Percentiles rank a stretch among this genome's conserved stretches.
Conservation (phyloP, 1,140 invertebrate genomes). For the Trichonephila clavipes region DNA sequence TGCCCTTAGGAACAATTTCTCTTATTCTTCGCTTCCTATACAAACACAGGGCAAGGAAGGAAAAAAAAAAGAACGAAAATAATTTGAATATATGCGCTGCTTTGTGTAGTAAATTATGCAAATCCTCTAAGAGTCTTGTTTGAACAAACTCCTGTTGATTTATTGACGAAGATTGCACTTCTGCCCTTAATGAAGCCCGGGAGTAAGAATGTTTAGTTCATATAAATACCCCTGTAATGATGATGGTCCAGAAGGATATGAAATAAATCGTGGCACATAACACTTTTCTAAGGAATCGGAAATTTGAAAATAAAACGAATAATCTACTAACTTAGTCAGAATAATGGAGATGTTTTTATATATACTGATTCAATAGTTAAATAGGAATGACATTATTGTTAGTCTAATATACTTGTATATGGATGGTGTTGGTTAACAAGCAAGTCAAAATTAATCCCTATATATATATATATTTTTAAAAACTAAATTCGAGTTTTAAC, state of each 20-base stretch:
- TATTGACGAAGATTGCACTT: constrained; percentile 30
- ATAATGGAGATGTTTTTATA: not conserved
- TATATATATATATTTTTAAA: no score
- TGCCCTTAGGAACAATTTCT: not conserved
- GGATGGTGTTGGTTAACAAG: no score
- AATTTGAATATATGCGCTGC: constrained; percentile 36
- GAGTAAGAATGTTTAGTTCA: constrained; percentile 28
- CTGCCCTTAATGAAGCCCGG: constrained; percentile 24
- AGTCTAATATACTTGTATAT: no score
- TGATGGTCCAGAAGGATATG: not conserved
- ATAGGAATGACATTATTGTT: no score
- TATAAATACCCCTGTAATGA: constrained; percentile 54
- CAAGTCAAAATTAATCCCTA: no score
- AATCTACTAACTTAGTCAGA: not conserved
- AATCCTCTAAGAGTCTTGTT: constrained; percentile 39
- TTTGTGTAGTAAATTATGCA: constrained; percentile 54
- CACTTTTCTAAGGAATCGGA: not conserved
- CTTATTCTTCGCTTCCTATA: not conserved
- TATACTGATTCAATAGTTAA: no score
- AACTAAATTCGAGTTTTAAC: no score
- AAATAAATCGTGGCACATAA: not conserved
- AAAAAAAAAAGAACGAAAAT: not conserved
- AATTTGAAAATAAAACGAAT: not conserved
- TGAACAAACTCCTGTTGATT: constrained; percentile 68
- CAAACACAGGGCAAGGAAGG: not conserved